phyloP scores from a whole-genome alignment of 2,113 vertebrate genomes.

The Pavo muticus region DNA sequence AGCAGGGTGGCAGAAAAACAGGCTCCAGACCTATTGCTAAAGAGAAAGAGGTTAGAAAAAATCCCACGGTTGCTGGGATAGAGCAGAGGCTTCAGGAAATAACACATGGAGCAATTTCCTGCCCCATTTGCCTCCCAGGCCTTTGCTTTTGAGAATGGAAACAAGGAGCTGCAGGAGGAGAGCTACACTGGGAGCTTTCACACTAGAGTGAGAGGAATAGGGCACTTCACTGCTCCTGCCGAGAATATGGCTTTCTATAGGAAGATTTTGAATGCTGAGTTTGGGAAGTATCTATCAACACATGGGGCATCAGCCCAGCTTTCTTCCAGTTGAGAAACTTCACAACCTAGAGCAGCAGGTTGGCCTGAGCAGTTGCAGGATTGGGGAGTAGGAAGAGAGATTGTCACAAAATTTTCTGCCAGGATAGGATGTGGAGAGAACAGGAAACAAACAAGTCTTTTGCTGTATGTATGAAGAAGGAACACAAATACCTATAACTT shows the following conservation, averaged over 20 bases:
- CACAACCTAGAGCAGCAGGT: background rate
- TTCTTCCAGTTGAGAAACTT: background rate
- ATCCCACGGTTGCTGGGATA: background rate
- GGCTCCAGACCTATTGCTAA: background rate
- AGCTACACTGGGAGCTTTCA: background rate
- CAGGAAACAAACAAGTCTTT: background rate
- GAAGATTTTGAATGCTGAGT: background rate
- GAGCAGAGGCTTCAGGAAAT: background rate
- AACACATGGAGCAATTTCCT: background rate
- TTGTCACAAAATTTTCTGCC: background rate
- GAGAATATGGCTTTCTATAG: background rate
- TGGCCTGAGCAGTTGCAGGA: background rate
- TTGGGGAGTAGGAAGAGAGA: background rate
- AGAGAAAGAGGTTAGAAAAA: conserved; percentile 32
- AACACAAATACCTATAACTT: background rate
- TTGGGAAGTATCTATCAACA: background rate
- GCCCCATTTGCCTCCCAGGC: background rate
- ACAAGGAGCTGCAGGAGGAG: background rate
- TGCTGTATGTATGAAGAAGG: background rate
- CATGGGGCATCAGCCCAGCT: background rate
- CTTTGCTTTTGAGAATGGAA: background rate
- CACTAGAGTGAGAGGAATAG: background rate
- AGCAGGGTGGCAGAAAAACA: conserved; percentile 20
- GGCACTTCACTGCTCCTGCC: background rate
- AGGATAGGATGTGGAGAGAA: background rate